These are phyloP conservation scores for Archips xylosteana DNA, from an alignment of 2,888 invertebrate genomes.

Conservation along the genomic window DNA sequence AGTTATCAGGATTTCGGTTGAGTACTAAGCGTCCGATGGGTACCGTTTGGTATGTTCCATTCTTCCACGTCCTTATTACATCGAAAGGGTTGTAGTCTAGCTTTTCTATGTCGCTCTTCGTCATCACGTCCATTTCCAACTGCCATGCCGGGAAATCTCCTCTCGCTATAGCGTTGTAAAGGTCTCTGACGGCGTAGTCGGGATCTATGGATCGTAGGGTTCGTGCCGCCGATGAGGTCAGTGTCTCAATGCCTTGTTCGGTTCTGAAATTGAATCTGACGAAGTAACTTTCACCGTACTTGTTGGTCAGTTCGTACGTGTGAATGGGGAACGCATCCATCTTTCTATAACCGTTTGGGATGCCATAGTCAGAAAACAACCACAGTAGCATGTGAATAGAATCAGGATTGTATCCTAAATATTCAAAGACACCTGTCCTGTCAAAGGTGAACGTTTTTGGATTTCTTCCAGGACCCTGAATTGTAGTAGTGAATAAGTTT, in stretches of 20 bases:
- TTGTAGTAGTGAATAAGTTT: constrained; percentile 92
- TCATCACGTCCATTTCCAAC: constrained; percentile 92
- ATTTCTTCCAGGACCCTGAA: constrained; percentile 96
- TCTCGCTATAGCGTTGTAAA: constrained; percentile 91
- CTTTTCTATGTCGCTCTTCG: constrained; percentile 88
- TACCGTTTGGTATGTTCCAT: constrained; percentile 90
- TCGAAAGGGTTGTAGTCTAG: constrained; percentile 74
- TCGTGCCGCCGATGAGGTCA: constrained; percentile 86
- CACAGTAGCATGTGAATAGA: constrained; percentile 91
- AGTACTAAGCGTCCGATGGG: constrained; percentile 92
- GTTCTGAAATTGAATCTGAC: constrained; percentile 95
- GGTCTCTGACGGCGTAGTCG: constrained; percentile 91
- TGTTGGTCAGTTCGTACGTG: constrained; percentile 93
- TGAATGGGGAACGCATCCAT: constrained; percentile 96
- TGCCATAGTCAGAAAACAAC: constrained; percentile 93
- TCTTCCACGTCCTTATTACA: constrained; percentile 94
- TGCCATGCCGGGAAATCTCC: constrained; percentile 90
- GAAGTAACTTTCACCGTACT: constrained; percentile 87
- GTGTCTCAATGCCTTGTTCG: constrained; percentile 92
- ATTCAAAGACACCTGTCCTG: constrained; percentile 95
- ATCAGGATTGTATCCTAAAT: constrained; percentile 92
- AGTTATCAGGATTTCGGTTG: constrained; percentile 76
- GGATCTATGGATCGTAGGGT: constrained; percentile 88
- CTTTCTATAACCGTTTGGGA: constrained; percentile 93
- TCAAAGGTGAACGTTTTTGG: constrained; percentile 94